phyloP scores from a whole-genome alignment of 2,797 vertebrate species.

The Neopelma chrysocephalum region DNA sequence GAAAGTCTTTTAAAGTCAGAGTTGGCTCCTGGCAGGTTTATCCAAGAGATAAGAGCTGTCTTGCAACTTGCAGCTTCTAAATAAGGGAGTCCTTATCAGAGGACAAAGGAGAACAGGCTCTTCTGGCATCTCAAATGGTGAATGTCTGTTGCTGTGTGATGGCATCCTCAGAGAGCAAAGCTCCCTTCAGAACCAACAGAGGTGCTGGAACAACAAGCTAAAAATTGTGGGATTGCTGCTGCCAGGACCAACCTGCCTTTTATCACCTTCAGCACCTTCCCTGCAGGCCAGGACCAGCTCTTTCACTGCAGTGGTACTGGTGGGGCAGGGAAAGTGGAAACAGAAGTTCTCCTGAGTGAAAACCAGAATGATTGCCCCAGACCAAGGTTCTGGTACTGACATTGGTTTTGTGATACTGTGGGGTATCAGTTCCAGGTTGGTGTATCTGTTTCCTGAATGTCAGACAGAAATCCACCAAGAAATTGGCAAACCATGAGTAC shows the following conservation, averaged over 20 bases:
- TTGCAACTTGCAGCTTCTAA: conserved; percentile 31
- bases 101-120: neutral
- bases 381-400: rapidly evolving
- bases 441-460: neutral
- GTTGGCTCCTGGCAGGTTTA: conserved; percentile 16
- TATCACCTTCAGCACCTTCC: neutral
- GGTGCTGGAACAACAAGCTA: neutral
- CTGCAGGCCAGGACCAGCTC: neutral
- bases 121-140: neutral
- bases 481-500: neutral
- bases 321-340: neutral
- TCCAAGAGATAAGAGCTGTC: neutral
- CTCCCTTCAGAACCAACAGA: neutral
- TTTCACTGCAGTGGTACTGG: neutral
- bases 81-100: conserved; percentile 2
- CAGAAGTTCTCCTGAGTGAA: neutral
- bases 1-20: conserved; percentile 16
- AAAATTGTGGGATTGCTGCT: neutral
- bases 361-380: neutral
- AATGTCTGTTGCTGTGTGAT: neutral
- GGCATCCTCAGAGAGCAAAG: neutral
- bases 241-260: neutral
- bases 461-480: neutral
- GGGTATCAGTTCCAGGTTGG: neutral
- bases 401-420: neutral